These are phyloP conservation scores for Agonopterix arenella DNA, from an alignment of 2,888 invertebrate genomes.

Conservation along the genomic window DNA sequence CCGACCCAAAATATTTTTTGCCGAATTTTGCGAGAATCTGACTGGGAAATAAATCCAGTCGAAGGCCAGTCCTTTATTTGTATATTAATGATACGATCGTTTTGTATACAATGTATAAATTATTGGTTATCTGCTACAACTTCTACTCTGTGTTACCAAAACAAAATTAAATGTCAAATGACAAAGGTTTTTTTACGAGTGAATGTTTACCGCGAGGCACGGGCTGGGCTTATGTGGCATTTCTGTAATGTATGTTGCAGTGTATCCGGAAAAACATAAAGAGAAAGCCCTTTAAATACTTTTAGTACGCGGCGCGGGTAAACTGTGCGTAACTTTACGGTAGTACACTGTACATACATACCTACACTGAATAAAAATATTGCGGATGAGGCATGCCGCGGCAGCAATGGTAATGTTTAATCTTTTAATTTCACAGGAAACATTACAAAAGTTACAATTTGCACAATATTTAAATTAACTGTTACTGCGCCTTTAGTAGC, in stretches of 20 bases:
- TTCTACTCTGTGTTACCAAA: neutral
- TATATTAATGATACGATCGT: constrained; percentile 12
- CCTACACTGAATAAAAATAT: too few species aligned
- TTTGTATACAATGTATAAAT: constrained; percentile 5
- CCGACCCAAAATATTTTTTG: constrained; percentile 51
- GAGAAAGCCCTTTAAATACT: neutral
- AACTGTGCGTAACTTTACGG: neutral
- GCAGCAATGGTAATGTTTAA: too few species aligned
- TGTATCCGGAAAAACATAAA: constrained; percentile 1
- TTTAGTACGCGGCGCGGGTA: neutral
- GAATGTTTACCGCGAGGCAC: too few species aligned
- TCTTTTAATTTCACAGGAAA: too few species aligned
- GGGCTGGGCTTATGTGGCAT: too few species aligned
- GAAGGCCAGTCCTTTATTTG: constrained; percentile 36
- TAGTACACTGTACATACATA: neutral
- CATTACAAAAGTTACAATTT: too few species aligned
- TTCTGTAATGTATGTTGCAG: neutral
- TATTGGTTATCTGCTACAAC: neutral
- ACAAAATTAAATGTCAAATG: too few species aligned
- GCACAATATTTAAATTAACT: too few species aligned
- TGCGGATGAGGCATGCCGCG: too few species aligned
- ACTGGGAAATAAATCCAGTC: constrained; percentile 41
- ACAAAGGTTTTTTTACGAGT: too few species aligned
- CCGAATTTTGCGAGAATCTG: constrained; percentile 45
- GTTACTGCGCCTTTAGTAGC: too few species aligned